These are phyloP conservation scores for Ptilodon capucinus DNA, from an alignment of 2,888 invertebrate species.

Conservation along the genomic window DNA sequence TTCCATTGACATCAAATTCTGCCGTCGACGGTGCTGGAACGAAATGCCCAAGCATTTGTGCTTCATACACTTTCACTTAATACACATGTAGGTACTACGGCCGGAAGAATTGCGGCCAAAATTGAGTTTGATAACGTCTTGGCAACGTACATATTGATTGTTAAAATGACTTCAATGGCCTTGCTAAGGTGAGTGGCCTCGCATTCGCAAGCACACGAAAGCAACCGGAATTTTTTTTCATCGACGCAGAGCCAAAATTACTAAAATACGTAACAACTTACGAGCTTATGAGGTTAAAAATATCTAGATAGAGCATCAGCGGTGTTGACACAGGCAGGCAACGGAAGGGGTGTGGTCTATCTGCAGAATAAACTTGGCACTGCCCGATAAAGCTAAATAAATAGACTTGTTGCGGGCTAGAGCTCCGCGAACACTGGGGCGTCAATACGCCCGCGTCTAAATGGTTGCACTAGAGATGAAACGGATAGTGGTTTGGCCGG, in stretches of 20 bases:
- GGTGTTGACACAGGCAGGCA: slow-evolving; percentile 23
- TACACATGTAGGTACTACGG: not conserved
- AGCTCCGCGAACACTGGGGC: not conserved
- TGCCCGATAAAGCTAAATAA: slow-evolving; percentile 43
- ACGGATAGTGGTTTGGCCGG: too few species aligned
- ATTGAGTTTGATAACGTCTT: not conserved
- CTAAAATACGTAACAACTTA: slow-evolving; percentile 11
- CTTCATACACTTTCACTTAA: not conserved
- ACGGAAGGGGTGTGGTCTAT: slow-evolving; percentile 39
- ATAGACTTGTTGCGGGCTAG: slow-evolving; percentile 12
- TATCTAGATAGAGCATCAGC: not conserved
- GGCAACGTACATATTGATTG: not conserved
- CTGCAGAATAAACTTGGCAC: slow-evolving; percentile 38
- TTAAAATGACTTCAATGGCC: slow-evolving; percentile 30
- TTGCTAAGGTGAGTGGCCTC: slow-evolving; percentile 55
- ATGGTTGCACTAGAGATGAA: too few species aligned
- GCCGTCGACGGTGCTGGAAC: not conserved
- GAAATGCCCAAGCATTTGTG: too few species aligned
- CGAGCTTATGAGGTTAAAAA: slow-evolving; percentile 11
- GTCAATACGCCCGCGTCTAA: too few species aligned
- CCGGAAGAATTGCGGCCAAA: not conserved
- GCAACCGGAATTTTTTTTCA: slow-evolving; percentile 6
- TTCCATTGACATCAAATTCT: not conserved
- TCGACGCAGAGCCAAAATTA: not conserved
- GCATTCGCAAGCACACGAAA: slow-evolving; percentile 26